Conservation (phyloP, 2,113 vertebrate genomes). For the Scophthalmus maximus region DNA sequence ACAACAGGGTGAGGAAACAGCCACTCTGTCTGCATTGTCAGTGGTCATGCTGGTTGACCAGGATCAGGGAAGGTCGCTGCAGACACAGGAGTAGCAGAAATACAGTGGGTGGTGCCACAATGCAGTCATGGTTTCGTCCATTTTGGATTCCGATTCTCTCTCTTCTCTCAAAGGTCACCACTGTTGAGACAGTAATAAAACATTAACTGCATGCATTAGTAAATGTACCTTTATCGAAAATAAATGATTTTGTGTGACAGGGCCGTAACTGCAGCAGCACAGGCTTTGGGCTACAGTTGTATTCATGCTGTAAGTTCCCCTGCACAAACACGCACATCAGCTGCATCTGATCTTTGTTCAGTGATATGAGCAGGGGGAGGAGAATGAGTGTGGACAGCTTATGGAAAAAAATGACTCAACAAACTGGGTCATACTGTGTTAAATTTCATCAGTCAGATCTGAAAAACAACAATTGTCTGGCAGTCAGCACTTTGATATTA, state of each 20-base stretch:
- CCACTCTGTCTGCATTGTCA: slow-evolving; percentile 10
- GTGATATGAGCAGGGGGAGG: neutral
- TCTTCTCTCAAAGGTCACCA: neutral
- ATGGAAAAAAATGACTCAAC: neutral
- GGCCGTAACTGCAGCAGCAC: slow-evolving; percentile 1
- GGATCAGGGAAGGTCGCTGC: neutral
- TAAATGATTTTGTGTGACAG: neutral
- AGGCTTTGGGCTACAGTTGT: too few species aligned
- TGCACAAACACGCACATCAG: too few species aligned
- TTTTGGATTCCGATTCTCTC: slow-evolving; percentile 15
- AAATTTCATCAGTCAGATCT: neutral
- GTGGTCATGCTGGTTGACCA: neutral
- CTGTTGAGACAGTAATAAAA: too few species aligned
- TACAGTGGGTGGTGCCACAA: neutral
- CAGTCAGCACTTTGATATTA: neutral
- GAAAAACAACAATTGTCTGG: neutral
- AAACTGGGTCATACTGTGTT: neutral
- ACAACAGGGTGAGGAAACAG: neutral
- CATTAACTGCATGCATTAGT: neutral
- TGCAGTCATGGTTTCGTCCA: neutral
- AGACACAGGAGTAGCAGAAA: neutral
- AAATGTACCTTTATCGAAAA: neutral
- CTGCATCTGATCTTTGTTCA: neutral
- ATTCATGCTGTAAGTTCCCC: too few species aligned
- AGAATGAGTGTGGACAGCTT: neutral